A percentile compares a stretch with the other conserved stretches of the same genome.
Conservation (phyloP, 2,888 invertebrate genomes). For the Cryptus viduatorius region DNA sequence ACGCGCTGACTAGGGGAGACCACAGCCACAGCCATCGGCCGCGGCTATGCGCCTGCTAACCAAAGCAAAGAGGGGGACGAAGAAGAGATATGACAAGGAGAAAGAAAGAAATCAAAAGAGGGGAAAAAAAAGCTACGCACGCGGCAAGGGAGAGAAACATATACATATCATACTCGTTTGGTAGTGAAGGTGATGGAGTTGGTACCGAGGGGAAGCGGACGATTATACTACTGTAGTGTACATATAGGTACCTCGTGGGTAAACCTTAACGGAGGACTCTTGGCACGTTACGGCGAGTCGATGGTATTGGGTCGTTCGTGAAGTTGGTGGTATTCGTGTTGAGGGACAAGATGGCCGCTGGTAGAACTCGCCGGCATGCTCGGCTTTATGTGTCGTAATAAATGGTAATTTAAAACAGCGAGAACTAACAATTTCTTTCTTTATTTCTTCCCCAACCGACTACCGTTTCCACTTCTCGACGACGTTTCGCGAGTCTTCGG, state of each 20-base stretch:
- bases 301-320: conserved; percentile 36
- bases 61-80: conserved; percentile 59
- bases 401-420: conserved; percentile 85
- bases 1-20: conserved; percentile 71
- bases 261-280: conserved; percentile 12
- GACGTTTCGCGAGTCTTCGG: conserved; percentile 58
- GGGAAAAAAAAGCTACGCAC: conserved; percentile 60
- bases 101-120: conserved; percentile 70
- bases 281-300: conserved; percentile 7
- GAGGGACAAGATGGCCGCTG: conserved; percentile 83
- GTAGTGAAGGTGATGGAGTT: conserved; percentile 35
- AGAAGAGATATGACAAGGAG: conserved; percentile 64
- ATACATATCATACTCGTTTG: conserved; percentile 46
- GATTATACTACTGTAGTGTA: conserved; percentile 60
- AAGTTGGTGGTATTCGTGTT: conserved; percentile 56
- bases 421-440: conserved; percentile 85
- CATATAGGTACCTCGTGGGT: conserved; percentile 33
- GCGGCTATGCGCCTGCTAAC: conserved; percentile 52
- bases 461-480: conserved; percentile 58
- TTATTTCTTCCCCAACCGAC: conserved; percentile 79
- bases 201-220: conserved; percentile 41
- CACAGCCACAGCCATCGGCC: conserved; percentile 48
- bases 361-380: conserved; percentile 75
- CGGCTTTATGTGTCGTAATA: conserved; percentile 85
- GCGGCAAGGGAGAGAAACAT: background rate